Evolutionary conservation across 2,113 vertebrate genomes (phyloP), one percentile per base, ranked within the genome.

Genomic region (Piprites chloris): DNA sequence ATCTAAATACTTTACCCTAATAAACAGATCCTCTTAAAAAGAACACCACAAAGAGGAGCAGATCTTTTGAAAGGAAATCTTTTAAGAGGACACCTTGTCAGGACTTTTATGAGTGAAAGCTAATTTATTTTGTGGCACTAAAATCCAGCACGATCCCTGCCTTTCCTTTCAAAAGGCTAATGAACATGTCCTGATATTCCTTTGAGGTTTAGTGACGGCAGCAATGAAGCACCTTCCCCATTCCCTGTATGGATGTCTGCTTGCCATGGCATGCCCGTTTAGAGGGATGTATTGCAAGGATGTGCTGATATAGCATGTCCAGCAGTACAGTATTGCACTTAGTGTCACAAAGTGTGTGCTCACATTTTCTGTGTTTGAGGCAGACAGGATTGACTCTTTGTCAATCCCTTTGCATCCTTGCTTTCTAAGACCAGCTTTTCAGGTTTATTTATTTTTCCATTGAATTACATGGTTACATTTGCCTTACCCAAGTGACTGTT

Each of bases 261-360:
- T 12, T 22, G 11, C n/a, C 2, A 0, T 7, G 22, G 52, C 3
- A 1, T 33, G 65, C 49, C 35, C 1, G 0, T 39, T 44, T 1
- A 5, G 56, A 41, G n/a, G 65, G 76, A 10, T n/a, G 46, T 5
- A 21, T 47, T 6, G 50, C 12, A 8, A 73, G 79, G 44, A 22
- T 39, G 28, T 59, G 68, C 52, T 74, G 74, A 39, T 14, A 46
- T 16, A 24, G 22, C 11, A 1, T 8, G 10, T 9, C 37, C 61
- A 75, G 42, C 11, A 26, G 55, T 61, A 68, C 49, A 20, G 16
- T 27, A 3, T 21, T 30, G 58, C n/a, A 24, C 35, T 33, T 32
- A 26, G 9, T 28, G 41, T 47, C 18, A 6, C 62, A 20, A 55
- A 10, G 20, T 7, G 17, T 24, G 44, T 20, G 13, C 50, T 86